A percentile compares a stretch with the other conserved stretches of the same genome.
phyloP scores from a whole-genome alignment of 2,797 vertebrate species.

The Galaxias olidus region DNA sequence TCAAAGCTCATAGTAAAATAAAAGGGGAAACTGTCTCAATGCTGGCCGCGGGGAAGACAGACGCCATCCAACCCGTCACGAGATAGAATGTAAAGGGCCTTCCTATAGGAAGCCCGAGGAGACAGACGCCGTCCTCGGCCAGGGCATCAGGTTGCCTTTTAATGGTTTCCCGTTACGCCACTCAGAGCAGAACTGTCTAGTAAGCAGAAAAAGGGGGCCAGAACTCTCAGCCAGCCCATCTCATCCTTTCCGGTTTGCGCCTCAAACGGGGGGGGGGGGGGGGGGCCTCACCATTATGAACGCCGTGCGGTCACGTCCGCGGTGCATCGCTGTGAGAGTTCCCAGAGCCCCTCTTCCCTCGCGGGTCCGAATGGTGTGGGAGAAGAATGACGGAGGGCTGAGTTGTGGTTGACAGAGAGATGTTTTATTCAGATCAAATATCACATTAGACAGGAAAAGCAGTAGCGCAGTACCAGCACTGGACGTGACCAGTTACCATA shows the following conservation, averaged over 20 bases:
- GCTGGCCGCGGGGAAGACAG: too few relatives aligned
- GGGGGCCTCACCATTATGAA: too few relatives aligned
- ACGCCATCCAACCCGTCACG: too few relatives aligned
- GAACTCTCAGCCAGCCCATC: not conserved
- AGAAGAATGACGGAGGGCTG: not conserved
- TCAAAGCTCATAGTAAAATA: too few relatives aligned
- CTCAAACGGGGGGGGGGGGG: too few relatives aligned
- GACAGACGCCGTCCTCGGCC: not conserved
- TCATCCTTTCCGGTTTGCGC: too few relatives aligned
- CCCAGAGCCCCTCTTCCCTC: too few relatives aligned
- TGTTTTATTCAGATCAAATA: slow-evolving; percentile 54
- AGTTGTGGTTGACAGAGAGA: slow-evolving; percentile 29
- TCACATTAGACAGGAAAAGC: slow-evolving; percentile 38
- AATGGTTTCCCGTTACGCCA: slow-evolving; percentile 44
- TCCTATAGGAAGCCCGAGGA: not conserved
- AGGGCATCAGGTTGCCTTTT: slow-evolving; percentile 16
- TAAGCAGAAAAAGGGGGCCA: slow-evolving; percentile 14
- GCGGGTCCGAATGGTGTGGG: not conserved
- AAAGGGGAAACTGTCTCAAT: too few relatives aligned
- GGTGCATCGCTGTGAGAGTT: too few relatives aligned
- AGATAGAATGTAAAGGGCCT: too few relatives aligned
- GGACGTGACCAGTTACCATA: slow-evolving; percentile 22
- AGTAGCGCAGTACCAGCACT: slow-evolving; percentile 18
- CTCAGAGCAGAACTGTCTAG: slow-evolving; percentile 22
- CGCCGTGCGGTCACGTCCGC: too few relatives aligned